Conservation (phyloP, 2,113 vertebrate species). For the Oncorhynchus masou region DNA sequence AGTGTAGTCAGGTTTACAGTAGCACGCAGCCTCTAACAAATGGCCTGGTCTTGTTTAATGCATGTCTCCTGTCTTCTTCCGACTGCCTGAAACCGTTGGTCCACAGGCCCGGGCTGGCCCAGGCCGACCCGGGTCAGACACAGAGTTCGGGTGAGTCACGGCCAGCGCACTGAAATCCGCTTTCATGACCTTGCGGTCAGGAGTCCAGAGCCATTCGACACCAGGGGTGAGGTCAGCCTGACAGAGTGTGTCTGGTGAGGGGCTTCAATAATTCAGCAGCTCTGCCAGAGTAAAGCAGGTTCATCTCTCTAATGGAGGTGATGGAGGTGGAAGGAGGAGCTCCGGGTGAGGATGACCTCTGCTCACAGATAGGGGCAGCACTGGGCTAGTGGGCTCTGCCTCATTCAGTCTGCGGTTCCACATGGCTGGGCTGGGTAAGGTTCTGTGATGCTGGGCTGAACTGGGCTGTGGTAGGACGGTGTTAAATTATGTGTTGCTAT, state of each 20-base stretch:
- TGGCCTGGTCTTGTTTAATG: background rate
- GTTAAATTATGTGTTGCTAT: too few relatives aligned
- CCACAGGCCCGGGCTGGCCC: slow-evolving; percentile 2
- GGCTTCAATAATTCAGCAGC: background rate
- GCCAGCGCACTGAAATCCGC: too few relatives aligned
- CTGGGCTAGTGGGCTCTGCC: too few relatives aligned
- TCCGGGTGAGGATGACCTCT: too few relatives aligned
- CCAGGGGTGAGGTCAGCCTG: slow-evolving; percentile 4
- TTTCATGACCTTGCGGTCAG: slow-evolving; percentile 21
- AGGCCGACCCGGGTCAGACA: background rate
- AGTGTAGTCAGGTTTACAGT: background rate
- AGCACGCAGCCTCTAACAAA: background rate
- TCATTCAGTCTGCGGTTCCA: too few relatives aligned
- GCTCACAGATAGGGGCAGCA: too few relatives aligned
- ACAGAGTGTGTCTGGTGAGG: slow-evolving; percentile 1
- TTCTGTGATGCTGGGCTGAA: too few relatives aligned
- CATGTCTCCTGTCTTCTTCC: background rate
- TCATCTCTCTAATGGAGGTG: background rate
- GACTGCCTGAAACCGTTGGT: background rate
- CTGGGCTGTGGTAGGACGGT: too few relatives aligned
- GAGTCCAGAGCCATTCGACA: background rate
- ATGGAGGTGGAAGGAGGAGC: background rate
- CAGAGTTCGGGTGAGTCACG: too few relatives aligned
- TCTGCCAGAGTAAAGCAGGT: too few relatives aligned
- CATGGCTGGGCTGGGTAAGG: too few relatives aligned